phyloP scores from a whole-genome alignment of 2,797 vertebrate genomes.

The Trematomus bernacchii region DNA sequence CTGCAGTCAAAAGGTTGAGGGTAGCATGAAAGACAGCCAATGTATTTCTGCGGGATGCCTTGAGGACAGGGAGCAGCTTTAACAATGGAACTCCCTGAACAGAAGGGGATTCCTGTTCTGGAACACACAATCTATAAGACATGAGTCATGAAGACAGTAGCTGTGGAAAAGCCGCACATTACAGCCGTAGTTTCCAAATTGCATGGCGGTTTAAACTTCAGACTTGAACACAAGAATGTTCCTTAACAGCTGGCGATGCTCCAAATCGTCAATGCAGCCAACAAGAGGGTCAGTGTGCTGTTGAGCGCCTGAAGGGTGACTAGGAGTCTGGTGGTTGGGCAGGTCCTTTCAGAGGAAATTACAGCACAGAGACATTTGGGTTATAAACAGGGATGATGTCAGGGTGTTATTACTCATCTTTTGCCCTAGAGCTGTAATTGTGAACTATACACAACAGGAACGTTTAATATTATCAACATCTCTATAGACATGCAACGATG shows the following conservation, averaged over 20 bases:
- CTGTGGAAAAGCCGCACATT: slow-evolving; percentile 30
- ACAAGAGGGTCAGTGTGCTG: slow-evolving; percentile 63
- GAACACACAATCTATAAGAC: background rate
- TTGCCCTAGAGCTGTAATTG: slow-evolving; percentile 25
- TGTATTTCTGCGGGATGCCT: slow-evolving; percentile 31
- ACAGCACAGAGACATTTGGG: slow-evolving; percentile 27
- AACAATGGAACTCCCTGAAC: slow-evolving; percentile 61
- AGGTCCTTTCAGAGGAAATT: background rate
- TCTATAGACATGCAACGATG: background rate
- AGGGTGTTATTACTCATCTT: slow-evolving; percentile 50
- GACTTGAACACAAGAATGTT: slow-evolving; percentile 23
- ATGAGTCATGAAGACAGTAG: slow-evolving; percentile 44
- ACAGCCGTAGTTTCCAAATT: slow-evolving; percentile 46
- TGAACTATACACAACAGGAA: slow-evolving; percentile 7
- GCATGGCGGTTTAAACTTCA: slow-evolving; percentile 26
- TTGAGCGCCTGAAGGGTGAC: slow-evolving; percentile 35
- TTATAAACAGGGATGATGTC: slow-evolving; percentile 12
- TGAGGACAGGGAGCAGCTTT: slow-evolving; percentile 13
- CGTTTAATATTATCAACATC: background rate
- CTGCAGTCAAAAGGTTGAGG: slow-evolving; percentile 19
- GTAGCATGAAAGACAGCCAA: slow-evolving; percentile 31
- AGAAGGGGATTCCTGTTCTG: slow-evolving; percentile 53
- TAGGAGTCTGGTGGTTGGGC: slow-evolving; percentile 26
- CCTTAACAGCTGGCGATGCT: slow-evolving; percentile 20
- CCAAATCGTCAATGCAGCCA: slow-evolving; percentile 12